phyloP scores from a whole-genome alignment of 1,140 invertebrate species.

The Drosophila subobscura region DNA sequence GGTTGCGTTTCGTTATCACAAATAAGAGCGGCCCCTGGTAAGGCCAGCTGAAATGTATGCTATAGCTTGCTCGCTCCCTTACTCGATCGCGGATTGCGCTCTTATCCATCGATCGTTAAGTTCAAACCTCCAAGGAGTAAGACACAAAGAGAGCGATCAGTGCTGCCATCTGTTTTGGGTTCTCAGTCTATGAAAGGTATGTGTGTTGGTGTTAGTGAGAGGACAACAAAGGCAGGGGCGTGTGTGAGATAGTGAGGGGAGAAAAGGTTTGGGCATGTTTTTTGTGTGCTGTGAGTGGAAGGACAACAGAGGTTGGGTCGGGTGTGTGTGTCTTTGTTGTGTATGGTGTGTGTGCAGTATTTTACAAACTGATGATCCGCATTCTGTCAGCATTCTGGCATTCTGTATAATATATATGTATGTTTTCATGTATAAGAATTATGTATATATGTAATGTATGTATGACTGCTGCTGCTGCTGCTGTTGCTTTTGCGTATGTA shows the following conservation, averaged over 20 bases:
- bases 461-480: neutral
- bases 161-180: no score
- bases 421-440: no score
- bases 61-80: constrained; percentile 27
- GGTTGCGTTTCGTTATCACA: constrained; percentile 32
- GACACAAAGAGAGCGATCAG: neutral
- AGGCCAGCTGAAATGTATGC: neutral
- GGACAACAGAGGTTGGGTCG: neutral
- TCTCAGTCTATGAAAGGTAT: no score
- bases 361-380: constrained; percentile 22
- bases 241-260: no score
- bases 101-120: constrained; percentile 5
- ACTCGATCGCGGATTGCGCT: neutral
- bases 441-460: neutral
- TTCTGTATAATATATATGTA: no score
- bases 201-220: neutral
- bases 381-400: no score
- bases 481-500: constrained; percentile 13
- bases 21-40: constrained; percentile 28
- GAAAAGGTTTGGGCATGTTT: neutral
- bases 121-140: constrained; percentile 1
- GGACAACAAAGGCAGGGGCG: no score
- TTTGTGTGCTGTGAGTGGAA: neutral
- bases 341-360: constrained; percentile 15
- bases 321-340: constrained; percentile 5